Base-by-base conservation (phyloP, 2,888 invertebrate genomes). In the Acleris holmiana region DNA sequence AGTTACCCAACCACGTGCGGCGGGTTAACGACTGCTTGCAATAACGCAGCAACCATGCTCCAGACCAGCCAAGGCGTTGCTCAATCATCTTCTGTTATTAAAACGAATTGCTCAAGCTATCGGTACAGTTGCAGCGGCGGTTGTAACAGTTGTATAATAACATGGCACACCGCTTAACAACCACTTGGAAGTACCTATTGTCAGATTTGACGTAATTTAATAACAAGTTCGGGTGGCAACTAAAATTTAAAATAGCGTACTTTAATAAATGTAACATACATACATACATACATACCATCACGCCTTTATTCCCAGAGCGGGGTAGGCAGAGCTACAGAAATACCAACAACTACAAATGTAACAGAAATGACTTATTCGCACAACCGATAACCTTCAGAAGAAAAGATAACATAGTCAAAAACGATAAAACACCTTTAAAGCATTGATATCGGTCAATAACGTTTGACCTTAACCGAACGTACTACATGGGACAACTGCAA, bases 11-110 rank as follows among this genome's bases (percentile, higher is more conserved):
- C 65, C 65, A 65, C 54, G 54, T 55, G 59, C 66, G 69, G 54
- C 75, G 68, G 79, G 78, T 78, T 80, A 82, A 76, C 79, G 78
- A 80, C 75, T 76, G 85, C 84, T 85, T 88, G 85, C 83, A 73
- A 77, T 81, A 76, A 69, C 68, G 75, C 69, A 73, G 68, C 72
- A 67, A 66, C 75, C 80, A 79, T 69, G 48, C 48, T 59, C 48
- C 53, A 48, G 58, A 64, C 57, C 51, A 57, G 53, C 64, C 57
- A 63, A 58, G 48, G 48, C 25, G 49, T 65, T 65, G 60, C 65
- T 46, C 55, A 65, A 65, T 55, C 68, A 68, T 68, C 61, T 71
- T 71, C 68, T 68, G 71, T 75, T 79, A 78, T 77, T 79, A 78
- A 71, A 76, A 74, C 73, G 76, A 77, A 79, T 75, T 73, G 71